Evolutionary conservation across 2,888 invertebrate species (phyloP), one percentile per base, ranked within the genome.

Genomic region (Gymnocheta viridis): DNA sequence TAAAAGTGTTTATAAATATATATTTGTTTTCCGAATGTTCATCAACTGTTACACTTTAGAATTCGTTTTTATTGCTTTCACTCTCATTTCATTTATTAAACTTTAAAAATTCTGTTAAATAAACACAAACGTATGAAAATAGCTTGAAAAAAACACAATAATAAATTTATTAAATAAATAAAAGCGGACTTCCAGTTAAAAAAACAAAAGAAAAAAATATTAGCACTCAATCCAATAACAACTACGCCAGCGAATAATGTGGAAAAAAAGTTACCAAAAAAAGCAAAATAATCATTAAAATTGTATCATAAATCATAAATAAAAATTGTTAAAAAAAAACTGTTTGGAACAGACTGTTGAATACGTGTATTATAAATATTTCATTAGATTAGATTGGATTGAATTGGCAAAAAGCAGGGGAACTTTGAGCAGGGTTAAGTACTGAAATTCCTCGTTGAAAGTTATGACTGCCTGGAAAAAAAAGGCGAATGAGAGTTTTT

Each of bases 271-370:
- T n/a, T n/a, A n/a, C n/a, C n/a, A 22, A 56, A 32, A 44, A 19
- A n/a, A 44, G 32, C 12, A 19, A 22, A 32, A 32, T 58, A 32
- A 72, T 47, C 44, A 58, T 72, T 44, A 44, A 35, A 29, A 17
- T 44, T 32, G 41, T 10, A 14, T 29, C 56, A 72, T 72, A 72
- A 72, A 72, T 72, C 58, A 72, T 58, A 56, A 32, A 44, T 70
- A 38, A 38, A 69, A 51, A 54, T n/a, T 38, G 17, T 9, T 17
- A 58, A 19, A 58, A 54, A 41, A 14, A 1, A 14, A 27, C 1
- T 10, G 4, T 4, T 49, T 1, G 0, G 6, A 41, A 24, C 41
- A 7, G 35, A 24, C 1, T 17, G 38, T 41, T 62, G 24, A 62
- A 62, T 17, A 17, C 17, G 29, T 27, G 17, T 44, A 29, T 35